Conservation (phyloP, 2,888 invertebrate genomes). For the Sminthurides aquaticus region DNA sequence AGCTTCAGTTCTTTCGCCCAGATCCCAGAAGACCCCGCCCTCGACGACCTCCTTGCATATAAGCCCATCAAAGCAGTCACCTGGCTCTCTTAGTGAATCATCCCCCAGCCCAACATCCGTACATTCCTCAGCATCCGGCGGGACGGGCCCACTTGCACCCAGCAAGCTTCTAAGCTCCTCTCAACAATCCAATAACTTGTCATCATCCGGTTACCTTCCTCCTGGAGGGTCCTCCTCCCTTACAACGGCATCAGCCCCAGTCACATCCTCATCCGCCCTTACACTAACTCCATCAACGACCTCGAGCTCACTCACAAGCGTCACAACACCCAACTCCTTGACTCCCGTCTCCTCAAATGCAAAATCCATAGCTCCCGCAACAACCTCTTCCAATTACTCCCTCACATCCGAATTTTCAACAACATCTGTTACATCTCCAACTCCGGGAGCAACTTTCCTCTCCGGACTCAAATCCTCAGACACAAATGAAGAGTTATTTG, state of each 20-base stretch:
- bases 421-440: conserved; percentile 40
- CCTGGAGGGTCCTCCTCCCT: conserved; percentile 11
- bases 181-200: background rate
- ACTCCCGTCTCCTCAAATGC: conserved; percentile 39
- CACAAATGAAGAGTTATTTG: conserved; percentile 37
- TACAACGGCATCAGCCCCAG: conserved; percentile 10
- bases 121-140: conserved; percentile 22
- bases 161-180: background rate
- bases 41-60: conserved; percentile 41
- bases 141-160: conserved; percentile 9
- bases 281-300: conserved; percentile 39
- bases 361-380: conserved; percentile 37
- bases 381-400: conserved; percentile 41
- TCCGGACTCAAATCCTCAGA: conserved; percentile 14
- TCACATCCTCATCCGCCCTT: conserved; percentile 10
- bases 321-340: conserved; percentile 41
- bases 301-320: conserved; percentile 40
- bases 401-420: conserved; percentile 42
- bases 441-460: conserved; percentile 17
- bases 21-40: conserved; percentile 42
- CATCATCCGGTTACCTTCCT: background rate
- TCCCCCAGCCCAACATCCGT: conserved; percentile 41
- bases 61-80: conserved; percentile 45
- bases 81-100: conserved; percentile 46
- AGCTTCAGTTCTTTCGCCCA: conserved; percentile 42